These are phyloP conservation scores for Patella vulgata DNA, from an alignment of 1,140 invertebrate genomes.

Conservation along the genomic window DNA sequence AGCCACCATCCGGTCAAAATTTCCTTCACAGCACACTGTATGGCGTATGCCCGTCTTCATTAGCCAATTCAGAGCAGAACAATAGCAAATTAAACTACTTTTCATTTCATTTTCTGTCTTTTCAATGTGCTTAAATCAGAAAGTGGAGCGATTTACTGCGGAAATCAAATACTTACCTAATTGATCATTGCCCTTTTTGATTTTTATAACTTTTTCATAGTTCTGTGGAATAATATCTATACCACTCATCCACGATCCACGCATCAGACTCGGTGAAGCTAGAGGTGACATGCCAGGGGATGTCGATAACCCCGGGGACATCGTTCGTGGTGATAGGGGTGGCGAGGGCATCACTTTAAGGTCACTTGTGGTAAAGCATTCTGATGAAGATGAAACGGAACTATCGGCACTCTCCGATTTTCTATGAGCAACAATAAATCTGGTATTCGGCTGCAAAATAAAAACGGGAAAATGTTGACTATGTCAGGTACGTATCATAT, in stretches of 20 bases:
- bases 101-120: no score
- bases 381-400: constrained; percentile 49
- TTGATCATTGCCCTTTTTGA: constrained; percentile 72
- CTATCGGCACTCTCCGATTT: constrained; percentile 46
- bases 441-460: constrained; percentile 17
- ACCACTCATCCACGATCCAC: constrained; percentile 59
- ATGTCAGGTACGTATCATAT: no score
- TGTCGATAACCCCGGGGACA: constrained; percentile 25
- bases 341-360: constrained; percentile 54
- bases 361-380: constrained; percentile 61
- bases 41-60: no score
- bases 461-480: neutral
- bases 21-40: no score
- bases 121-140: no score
- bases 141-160: no score
- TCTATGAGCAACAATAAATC: constrained; percentile 20
- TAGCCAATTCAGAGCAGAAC: no score
- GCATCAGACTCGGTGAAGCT: constrained; percentile 48
- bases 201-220: constrained; percentile 72
- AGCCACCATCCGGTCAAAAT: no score
- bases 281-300: constrained; percentile 45
- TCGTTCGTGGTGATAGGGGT: constrained; percentile 43
- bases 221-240: constrained; percentile 69
- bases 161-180: constrained; percentile 73
- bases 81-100: no score